These are phyloP conservation scores for Orcinus orca DNA, from an alignment of 2,113 vertebrate species.

Conservation along the genomic window DNA sequence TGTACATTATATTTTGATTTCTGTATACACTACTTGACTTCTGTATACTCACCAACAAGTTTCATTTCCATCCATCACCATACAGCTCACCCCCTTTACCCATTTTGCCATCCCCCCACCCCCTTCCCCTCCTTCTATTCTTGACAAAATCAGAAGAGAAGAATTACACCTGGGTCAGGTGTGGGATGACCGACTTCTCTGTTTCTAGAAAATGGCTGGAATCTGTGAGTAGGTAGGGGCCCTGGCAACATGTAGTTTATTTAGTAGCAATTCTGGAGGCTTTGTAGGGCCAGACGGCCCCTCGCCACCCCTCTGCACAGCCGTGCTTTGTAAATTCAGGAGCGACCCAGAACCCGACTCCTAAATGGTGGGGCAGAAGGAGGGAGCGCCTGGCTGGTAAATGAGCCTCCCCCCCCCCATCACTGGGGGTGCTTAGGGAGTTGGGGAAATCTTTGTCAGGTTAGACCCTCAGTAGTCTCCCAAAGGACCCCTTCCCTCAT, in stretches of 20 bases:
- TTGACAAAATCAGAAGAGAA: not conserved
- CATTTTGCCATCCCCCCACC: not conserved
- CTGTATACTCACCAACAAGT: not conserved
- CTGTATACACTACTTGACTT: not conserved
- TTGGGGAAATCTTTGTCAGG: not conserved
- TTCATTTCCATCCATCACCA: not conserved
- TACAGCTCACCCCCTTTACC: not conserved
- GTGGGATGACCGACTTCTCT: accelerated
- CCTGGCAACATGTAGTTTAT: not conserved
- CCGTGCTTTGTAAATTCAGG: not conserved
- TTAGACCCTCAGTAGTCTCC: not conserved
- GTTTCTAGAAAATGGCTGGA: conserved; percentile 23
- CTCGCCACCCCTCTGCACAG: not conserved
- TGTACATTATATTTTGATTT: not conserved
- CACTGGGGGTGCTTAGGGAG: not conserved
- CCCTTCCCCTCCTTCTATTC: not conserved
- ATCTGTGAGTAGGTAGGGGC: not conserved
- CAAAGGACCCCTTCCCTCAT: not conserved
- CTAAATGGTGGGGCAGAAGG: not conserved
- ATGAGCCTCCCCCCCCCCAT: not conserved
- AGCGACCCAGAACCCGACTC: not conserved
- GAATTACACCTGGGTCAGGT: not conserved
- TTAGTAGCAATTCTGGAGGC: not conserved
- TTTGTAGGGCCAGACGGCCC: not conserved
- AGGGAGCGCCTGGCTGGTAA: not conserved